Evolutionary conservation across 2,113 vertebrate genomes (phyloP), one percentile per base, ranked within the genome.

Genomic region (Ochotona curzoniae): DNA sequence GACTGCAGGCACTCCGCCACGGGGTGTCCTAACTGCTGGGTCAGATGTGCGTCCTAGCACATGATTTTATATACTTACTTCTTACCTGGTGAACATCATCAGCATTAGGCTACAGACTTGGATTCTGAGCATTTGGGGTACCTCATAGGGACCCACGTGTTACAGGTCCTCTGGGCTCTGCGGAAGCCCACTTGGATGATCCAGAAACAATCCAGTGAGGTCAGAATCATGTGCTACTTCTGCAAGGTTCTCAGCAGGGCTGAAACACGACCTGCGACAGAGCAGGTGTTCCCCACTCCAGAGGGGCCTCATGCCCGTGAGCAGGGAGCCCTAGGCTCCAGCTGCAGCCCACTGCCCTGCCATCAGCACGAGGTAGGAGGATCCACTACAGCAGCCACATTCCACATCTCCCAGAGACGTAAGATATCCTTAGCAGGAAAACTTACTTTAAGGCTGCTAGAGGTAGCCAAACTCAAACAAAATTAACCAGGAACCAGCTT

Each of bases 261-360:
- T 15, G 18, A 76, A 5, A 71, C 5, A 4, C 8, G 66, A 38
- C 21, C 66, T 66, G 23, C 2, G 71, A 51, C 44, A 51, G 18
- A 9, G 38, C 20, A 32, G 8, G 6, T 21, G 4, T 0, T 47
- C 23, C 21, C 51, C 30, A 12, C 12, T 4, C 25, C 25, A 60
- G 44, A 2, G 30, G 44, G 15, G 10, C 11, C 23, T 14, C 0
- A 1, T 63, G 20, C 30, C 32, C 20, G 5, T 0, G 23, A 26
- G 0, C 8, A 7, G 9, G 60, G 18, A 57, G 66, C n/a, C 32
- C 70, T 2, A 1, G 8, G 21, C 20, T 54, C 51, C 17, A 12
- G 49, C 51, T 17, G 20, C 30, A 57, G 66, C 17, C 61, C 73
- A 8, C 0, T 2, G 0, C 23, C 60, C 32, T 4, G 64, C 9